Conservation (phyloP, 2,797 vertebrate species). For the Pygocentrus nattereri region DNA sequence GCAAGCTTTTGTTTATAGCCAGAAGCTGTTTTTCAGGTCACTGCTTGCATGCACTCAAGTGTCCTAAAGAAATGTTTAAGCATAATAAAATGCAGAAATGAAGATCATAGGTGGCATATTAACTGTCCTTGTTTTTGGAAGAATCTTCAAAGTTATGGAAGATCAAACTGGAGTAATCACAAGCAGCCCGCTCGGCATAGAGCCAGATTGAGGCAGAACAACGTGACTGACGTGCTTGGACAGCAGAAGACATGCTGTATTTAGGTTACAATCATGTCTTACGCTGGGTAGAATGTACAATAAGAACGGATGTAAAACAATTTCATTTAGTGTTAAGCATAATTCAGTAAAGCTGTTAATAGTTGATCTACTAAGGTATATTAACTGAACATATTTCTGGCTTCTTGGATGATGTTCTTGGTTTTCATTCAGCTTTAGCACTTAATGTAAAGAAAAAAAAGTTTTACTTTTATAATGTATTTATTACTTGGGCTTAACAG, state of each 20-base stretch:
- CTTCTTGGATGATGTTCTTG: no score
- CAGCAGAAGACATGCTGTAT: constrained; percentile 30
- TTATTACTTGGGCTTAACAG: not conserved
- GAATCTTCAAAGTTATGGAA: not conserved
- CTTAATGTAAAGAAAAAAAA: not conserved
- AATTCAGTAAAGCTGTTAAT: not conserved
- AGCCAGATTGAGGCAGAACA: constrained; percentile 35
- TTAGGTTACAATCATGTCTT: constrained; percentile 24
- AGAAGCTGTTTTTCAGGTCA: not conserved
- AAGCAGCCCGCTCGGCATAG: not conserved
- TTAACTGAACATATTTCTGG: no score
- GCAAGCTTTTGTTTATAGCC: not conserved
- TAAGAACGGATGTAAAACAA: not conserved
- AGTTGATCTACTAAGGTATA: no score
- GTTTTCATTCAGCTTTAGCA: not conserved
- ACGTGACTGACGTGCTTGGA: constrained; percentile 43
- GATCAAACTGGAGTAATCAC: not conserved
- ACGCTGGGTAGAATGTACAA: not conserved
- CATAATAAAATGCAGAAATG: not conserved
- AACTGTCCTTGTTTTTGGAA: not conserved
- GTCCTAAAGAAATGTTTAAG: not conserved
- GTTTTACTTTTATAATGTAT: not conserved
- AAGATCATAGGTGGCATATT: not conserved
- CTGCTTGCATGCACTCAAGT: not conserved
- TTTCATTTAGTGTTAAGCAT: not conserved